Percentiles rank a stretch among this genome's conserved stretches.
Conservation (phyloP, 2,113 vertebrate species). For the Gulo gulo region DNA sequence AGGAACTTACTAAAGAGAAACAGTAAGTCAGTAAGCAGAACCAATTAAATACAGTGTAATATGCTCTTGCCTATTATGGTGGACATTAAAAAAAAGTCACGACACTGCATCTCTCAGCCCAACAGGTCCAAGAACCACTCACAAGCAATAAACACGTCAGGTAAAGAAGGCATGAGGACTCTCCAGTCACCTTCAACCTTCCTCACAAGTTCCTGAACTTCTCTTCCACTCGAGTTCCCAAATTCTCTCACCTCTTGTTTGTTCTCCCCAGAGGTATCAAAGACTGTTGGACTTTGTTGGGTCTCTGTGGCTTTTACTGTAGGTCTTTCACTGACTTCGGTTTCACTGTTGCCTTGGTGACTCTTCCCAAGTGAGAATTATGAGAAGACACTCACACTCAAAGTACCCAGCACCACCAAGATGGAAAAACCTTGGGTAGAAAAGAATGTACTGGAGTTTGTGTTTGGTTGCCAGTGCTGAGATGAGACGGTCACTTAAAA, state of each 20-base stretch:
- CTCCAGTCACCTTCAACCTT: neutral
- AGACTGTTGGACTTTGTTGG: neutral
- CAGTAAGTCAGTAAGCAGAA: neutral
- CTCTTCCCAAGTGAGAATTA: neutral
- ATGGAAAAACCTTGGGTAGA: neutral
- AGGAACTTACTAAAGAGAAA: neutral
- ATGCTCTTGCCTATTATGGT: neutral
- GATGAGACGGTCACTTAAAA: constrained; percentile 27
- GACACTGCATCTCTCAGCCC: neutral
- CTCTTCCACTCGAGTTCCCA: neutral
- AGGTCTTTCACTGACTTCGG: neutral
- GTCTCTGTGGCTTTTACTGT: neutral
- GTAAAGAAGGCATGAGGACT: neutral
- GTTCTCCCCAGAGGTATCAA: neutral
- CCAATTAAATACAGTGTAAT: neutral
- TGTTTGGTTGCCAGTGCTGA: neutral
- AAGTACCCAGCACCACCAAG: neutral
- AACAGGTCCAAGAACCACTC: neutral
- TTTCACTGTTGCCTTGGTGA: neutral
- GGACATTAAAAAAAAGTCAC: neutral
- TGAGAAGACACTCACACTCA: neutral
- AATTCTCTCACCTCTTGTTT: neutral
- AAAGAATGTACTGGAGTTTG: neutral
- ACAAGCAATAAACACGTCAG: neutral
- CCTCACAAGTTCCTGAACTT: neutral